Percentiles rank a stretch among this genome's conserved stretches.
Evolutionary conservation across 2,888 invertebrate genomes (phyloP).

Genomic region (Phengaris alcon): DNA sequence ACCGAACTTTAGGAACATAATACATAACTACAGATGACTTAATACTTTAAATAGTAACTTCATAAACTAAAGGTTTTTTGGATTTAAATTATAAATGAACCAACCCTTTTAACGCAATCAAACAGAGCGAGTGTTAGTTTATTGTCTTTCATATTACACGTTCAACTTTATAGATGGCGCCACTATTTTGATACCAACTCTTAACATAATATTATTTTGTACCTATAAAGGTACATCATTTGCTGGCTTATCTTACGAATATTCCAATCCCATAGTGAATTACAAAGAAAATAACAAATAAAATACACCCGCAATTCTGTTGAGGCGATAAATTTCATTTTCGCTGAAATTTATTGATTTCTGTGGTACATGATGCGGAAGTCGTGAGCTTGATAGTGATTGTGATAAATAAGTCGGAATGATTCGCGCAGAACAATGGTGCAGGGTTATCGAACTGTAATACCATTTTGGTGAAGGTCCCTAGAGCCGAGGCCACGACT

Average conservation of each 20-base stretch:
- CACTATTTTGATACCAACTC: too few species aligned
- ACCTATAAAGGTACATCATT: not conserved
- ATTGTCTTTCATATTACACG: too few species aligned
- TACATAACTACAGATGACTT: too few species aligned
- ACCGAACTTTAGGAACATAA: too few species aligned
- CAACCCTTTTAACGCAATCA: too few species aligned
- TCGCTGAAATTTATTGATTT: slow-evolving; percentile 45
- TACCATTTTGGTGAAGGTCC: slow-evolving; percentile 76
- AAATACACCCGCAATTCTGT: slow-evolving; percentile 8
- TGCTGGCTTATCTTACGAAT: not conserved
- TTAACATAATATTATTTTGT: not conserved
- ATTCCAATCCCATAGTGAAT: not conserved
- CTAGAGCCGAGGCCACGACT: slow-evolving; percentile 61
- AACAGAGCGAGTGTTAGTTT: too few species aligned
- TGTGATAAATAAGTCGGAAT: slow-evolving; percentile 66
- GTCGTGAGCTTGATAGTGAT: slow-evolving; percentile 65
- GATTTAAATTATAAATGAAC: too few species aligned
- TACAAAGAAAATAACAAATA: slow-evolving; percentile 18
- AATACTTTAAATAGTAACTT: too few species aligned
- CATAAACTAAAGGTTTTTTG: too few species aligned
- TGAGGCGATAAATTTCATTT: slow-evolving; percentile 25
- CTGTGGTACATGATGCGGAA: slow-evolving; percentile 70
- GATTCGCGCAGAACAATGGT: slow-evolving; percentile 67
- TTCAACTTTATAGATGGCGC: too few species aligned
- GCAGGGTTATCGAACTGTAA: slow-evolving; percentile 65